phyloP scores from a whole-genome alignment of 2,797 vertebrate species.

The Decapterus maruadsi region DNA sequence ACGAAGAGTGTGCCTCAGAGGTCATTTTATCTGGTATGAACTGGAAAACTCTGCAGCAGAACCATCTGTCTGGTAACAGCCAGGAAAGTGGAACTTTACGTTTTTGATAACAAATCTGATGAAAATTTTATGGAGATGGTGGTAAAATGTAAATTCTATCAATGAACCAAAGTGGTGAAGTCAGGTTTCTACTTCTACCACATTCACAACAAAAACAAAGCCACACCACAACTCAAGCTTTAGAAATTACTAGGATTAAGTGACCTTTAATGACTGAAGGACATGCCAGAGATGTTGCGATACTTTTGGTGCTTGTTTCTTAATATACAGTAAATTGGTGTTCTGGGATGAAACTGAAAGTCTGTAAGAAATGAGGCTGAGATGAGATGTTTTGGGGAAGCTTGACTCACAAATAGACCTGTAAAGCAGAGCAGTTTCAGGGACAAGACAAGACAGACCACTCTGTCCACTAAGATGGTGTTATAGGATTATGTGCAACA shows the following conservation, averaged over 20 bases:
- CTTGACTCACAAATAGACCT: slow-evolving; percentile 8
- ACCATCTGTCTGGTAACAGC: not conserved
- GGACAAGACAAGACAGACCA: not conserved
- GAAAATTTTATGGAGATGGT: not conserved
- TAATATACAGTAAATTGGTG: not conserved
- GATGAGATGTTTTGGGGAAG: not conserved
- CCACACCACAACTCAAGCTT: no score
- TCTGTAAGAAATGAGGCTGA: not conserved
- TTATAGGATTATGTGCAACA: slow-evolving; percentile 2
- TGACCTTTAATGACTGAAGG: not conserved
- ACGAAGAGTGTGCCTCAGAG: slow-evolving; percentile 10
- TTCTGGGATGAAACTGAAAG: not conserved
- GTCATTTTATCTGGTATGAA: slow-evolving; percentile 7
- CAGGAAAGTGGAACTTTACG: no score
- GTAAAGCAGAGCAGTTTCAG: slow-evolving; percentile 12
- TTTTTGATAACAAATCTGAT: not conserved
- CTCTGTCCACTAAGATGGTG: slow-evolving; percentile 8
- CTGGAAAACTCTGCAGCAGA: slow-evolving; percentile 7
- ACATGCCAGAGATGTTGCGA: not conserved
- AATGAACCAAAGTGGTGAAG: not conserved
- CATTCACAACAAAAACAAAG: not conserved
- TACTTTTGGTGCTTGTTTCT: not conserved
- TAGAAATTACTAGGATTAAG: not conserved
- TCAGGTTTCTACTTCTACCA: no score
- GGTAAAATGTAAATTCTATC: not conserved